phyloP scores from a whole-genome alignment of 1,140 invertebrate genomes.

The Drosophila orena region DNA sequence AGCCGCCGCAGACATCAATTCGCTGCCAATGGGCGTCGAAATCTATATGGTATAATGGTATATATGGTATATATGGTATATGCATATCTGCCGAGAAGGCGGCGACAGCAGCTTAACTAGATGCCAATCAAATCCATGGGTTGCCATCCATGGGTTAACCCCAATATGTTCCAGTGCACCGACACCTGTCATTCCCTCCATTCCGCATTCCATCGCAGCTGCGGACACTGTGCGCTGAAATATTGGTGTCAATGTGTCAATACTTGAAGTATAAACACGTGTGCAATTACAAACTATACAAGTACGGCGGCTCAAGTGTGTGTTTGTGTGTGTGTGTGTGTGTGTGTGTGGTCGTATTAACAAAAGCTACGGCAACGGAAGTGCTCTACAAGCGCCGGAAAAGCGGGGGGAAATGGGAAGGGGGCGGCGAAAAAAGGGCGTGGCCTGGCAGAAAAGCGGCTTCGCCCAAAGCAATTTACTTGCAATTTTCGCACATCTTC shows the following conservation, averaged over 20 bases:
- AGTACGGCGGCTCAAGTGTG: conserved; percentile 25
- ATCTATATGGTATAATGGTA: not conserved
- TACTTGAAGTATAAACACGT: conserved; percentile 77
- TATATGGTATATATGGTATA: not conserved
- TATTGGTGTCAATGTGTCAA: conserved; percentile 81
- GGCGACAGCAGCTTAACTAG: conserved; percentile 55
- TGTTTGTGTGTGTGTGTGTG: conserved; percentile 13
- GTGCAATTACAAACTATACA: conserved; percentile 76
- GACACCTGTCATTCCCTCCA: conserved; percentile 45
- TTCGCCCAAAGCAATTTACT: conserved; percentile 59
- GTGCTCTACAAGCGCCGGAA: conserved; percentile 29
- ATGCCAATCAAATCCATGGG: conserved; percentile 49
- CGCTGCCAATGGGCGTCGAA: conserved; percentile 3
- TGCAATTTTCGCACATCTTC: conserved; percentile 59
- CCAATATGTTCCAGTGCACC: conserved; percentile 45
- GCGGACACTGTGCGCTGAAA: conserved; percentile 46
- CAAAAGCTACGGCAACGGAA: conserved; percentile 60
- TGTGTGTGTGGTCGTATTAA: conserved; percentile 31
- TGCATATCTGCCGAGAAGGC: not conserved
- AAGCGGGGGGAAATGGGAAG: conserved; percentile 10
- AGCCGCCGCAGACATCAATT: not conserved
- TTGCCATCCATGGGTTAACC: conserved; percentile 44
- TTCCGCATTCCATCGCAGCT: conserved; percentile 12
- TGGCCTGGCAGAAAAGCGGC: conserved; percentile 14
- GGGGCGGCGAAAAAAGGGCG: not conserved